Evolutionary conservation across 2,797 vertebrate species (phyloP), one percentile per base, ranked within the genome.

Genomic region (Melanogrammus aeglefinus): DNA sequence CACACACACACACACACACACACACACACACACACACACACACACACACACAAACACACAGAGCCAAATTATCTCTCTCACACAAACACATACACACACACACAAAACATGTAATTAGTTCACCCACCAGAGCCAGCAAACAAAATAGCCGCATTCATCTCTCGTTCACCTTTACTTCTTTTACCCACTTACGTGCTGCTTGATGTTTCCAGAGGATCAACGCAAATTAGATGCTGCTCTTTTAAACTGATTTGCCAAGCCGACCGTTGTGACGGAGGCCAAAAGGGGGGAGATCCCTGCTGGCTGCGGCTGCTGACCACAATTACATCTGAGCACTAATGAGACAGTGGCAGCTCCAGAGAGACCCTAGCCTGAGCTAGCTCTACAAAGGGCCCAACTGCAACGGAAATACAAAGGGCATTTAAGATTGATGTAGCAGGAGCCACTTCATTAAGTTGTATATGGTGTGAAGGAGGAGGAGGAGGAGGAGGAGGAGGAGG

Each of bases 291-390:
- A 8, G 21, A 24, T 21, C 57, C 57, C 57, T 51, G 47, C 41
- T 89, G 85, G 87, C 85, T 78, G 82, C 75, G 86, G 81, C 89
- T 88, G 89, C 85, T 87, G 90, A 84, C 81, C 88, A 80, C 89
- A 93, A 93, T 92, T 92, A 90, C 87, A 92, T 91, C 84, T 90
- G 80, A 73, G 38, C 72, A 36, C 87, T 92, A 91, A 91, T 90
- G 85, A 88, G 81, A 83, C 77, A 86, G 79, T 85, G 85, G 75
- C 85, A 78, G 84, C 78, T 82, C 83, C 81, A 81, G 83, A 39
- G 73, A 73, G 70, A 41, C 33, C 27, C 57, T 63, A 63, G 1
- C 21, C 57, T 8, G 57, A 24, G 57, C n/a, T 63, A n/a, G 57
- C 57, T 8, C n/a, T 63, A 24, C 7, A 9, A 1, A 24, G 57